phyloP scores from a whole-genome alignment of 2,797 vertebrate genomes.

The Phalanger gymnotis region DNA sequence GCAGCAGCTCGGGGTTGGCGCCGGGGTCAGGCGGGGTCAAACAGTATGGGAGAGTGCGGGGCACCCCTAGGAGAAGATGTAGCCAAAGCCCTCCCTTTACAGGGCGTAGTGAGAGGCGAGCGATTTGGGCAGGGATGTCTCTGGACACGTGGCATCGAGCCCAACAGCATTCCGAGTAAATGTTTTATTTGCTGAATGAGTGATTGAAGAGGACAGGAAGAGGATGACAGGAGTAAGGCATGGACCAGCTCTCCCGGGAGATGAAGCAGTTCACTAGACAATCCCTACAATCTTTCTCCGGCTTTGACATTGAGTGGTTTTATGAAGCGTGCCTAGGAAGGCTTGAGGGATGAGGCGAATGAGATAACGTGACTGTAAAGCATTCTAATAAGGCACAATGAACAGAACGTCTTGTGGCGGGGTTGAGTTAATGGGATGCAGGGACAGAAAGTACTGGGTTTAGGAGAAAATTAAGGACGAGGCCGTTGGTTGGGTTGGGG shows the following conservation, averaged over 20 bases:
- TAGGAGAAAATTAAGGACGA: neutral
- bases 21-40: neutral
- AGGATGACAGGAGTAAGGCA: neutral
- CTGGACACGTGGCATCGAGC: neutral
- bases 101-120: no score
- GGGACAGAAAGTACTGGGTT: neutral
- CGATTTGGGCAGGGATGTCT: neutral
- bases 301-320: neutral
- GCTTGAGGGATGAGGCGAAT: neutral
- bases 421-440: neutral
- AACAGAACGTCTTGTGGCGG: neutral
- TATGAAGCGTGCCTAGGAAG: neutral
- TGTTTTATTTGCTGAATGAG: neutral
- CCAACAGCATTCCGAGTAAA: neutral
- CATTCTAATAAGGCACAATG: neutral
- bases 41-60: neutral
- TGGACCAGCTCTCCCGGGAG: neutral
- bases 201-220: neutral
- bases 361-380: neutral
- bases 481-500: neutral
- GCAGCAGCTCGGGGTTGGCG: neutral
- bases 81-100: neutral
- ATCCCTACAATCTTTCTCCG: neutral
- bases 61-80: neutral
- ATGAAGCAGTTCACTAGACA: neutral